phyloP scores from a whole-genome alignment of 2,797 vertebrate genomes.

The Ibycter americanus region DNA sequence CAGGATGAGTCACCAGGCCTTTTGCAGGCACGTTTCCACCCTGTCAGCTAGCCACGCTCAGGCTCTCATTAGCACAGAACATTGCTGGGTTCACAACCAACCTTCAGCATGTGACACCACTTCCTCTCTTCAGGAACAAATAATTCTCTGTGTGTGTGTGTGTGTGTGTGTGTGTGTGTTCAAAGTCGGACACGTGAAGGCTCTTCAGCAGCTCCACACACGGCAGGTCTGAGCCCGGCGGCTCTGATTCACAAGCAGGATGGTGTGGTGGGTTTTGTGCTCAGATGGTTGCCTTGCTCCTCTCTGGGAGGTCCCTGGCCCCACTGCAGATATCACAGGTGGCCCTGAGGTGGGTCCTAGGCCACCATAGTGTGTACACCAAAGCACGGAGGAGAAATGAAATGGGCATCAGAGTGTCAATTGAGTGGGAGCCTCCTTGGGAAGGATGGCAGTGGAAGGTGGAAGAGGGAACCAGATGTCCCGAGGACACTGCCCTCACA shows the following conservation, averaged over 20 bases:
- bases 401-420: background rate
- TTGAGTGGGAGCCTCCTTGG: background rate
- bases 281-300: background rate
- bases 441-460: background rate
- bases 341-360: background rate
- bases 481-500: background rate
- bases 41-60: background rate
- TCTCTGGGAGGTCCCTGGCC: background rate
- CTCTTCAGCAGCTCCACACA: accelerated
- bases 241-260: background rate
- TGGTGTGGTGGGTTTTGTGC: background rate
- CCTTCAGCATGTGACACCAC: background rate
- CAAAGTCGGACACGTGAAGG: background rate
- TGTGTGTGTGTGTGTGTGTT: background rate
- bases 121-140: background rate
- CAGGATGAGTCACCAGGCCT: background rate
- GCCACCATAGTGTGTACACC: background rate
- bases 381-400: background rate
- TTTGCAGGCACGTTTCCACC: background rate
- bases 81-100: background rate
- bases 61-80: background rate
- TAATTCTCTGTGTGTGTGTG: background rate
- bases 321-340: background rate
- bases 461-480: background rate
- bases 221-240: accelerated